phyloP scores from a whole-genome alignment of 2,113 vertebrate genomes.

The Herpetotheres cachinnans region DNA sequence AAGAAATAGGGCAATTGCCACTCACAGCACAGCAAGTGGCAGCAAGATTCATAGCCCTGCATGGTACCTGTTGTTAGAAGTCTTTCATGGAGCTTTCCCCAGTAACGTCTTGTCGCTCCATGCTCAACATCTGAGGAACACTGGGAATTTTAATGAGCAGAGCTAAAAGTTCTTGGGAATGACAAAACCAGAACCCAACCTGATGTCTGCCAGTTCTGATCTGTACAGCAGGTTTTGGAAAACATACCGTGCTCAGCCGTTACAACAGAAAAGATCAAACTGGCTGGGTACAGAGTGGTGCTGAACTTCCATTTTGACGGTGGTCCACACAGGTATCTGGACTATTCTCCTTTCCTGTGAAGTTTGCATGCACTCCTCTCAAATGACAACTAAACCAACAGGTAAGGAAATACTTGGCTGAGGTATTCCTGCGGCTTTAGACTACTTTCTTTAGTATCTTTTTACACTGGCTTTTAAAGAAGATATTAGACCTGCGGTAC shows the following conservation, averaged over 20 bases:
- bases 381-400: neutral
- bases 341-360: neutral
- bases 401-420: neutral
- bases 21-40: neutral
- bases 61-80: neutral
- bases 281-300: neutral
- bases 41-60: neutral
- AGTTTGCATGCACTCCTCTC: neutral
- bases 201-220: neutral
- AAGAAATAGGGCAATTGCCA: neutral
- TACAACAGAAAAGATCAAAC: neutral
- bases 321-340: neutral
- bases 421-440: neutral
- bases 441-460: neutral
- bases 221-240: neutral
- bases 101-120: neutral
- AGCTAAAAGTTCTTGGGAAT: neutral
- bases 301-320: neutral
- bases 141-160: neutral
- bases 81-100: neutral
- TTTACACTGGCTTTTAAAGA: neutral
- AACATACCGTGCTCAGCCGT: fast-evolving
- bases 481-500: neutral
- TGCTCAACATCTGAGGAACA: neutral
- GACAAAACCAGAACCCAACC: neutral